Conservation (phyloP, 2,113 vertebrate species). For the Halcyon senegalensis region DNA sequence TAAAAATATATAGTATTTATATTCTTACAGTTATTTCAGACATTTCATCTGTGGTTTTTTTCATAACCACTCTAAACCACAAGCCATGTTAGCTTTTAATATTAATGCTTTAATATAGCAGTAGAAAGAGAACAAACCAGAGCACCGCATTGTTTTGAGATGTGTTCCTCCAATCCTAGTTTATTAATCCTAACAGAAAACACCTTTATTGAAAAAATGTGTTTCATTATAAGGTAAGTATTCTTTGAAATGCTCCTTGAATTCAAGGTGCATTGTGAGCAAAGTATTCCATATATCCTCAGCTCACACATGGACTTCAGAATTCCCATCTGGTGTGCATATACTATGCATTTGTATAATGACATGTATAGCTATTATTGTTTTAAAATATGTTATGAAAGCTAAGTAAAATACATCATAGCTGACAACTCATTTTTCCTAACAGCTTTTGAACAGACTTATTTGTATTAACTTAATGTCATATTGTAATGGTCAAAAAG, state of each 20-base stretch:
- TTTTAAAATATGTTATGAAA: not conserved
- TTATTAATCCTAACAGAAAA: not conserved
- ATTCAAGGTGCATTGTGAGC: not conserved
- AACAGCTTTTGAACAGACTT: not conserved
- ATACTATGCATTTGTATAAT: not conserved
- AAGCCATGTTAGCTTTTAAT: not conserved
- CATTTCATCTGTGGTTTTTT: not conserved
- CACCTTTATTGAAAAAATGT: not conserved
- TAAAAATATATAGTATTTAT: not conserved
- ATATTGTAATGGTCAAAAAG: not conserved
- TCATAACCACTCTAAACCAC: not conserved
- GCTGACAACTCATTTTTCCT: not conserved
- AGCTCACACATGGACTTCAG: not conserved
- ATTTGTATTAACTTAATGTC: not conserved
- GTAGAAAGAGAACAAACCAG: not conserved
- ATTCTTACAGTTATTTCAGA: not conserved
- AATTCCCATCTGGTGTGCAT: not conserved
- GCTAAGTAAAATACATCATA: not conserved
- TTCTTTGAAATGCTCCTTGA: not conserved
- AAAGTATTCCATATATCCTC: not conserved
- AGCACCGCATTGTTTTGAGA: not conserved
- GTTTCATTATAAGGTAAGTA: not conserved
- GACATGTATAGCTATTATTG: not conserved
- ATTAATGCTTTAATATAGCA: not conserved
- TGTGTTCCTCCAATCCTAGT: not conserved